These are phyloP conservation scores for Campylomormyrus numenius DNA, from an alignment of 2,113 vertebrate species.

Conservation along the genomic window DNA sequence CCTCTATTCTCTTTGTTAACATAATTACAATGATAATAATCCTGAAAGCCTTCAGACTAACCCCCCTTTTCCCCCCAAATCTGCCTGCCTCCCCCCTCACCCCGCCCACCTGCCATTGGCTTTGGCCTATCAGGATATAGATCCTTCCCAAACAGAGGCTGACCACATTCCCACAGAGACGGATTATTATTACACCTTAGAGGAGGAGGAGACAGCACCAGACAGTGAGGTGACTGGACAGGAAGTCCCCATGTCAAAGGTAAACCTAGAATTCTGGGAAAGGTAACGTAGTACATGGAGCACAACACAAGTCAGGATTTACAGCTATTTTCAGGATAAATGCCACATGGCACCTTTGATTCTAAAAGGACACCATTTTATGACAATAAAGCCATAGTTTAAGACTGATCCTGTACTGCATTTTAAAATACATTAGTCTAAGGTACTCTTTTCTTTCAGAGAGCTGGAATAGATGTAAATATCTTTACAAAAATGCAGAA, in stretches of 20 bases:
- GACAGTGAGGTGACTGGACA: slow-evolving; percentile 60
- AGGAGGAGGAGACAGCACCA: slow-evolving; percentile 46
- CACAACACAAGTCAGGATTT: background rate
- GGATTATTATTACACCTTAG: slow-evolving; percentile 60
- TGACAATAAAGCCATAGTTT: background rate
- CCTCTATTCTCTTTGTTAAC: slow-evolving; percentile 50
- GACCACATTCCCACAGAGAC: slow-evolving; percentile 64
- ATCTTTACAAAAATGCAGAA: background rate
- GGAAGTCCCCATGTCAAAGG: slow-evolving; percentile 50
- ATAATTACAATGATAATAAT: slow-evolving; percentile 35
- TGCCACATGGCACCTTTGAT: background rate
- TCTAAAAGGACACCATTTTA: background rate
- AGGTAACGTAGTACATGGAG: background rate
- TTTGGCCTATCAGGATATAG: slow-evolving; percentile 66
- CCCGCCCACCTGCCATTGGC: slow-evolving; percentile 47
- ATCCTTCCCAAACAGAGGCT: slow-evolving; percentile 61
- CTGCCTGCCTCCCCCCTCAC: slow-evolving; percentile 57
- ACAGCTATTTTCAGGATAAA: background rate
- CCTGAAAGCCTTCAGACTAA: slow-evolving; percentile 53
- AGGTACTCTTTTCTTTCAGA: background rate
- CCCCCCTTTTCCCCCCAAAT: slow-evolving; percentile 55
- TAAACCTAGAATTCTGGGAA: slow-evolving; percentile 36
- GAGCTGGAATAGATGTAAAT: background rate
- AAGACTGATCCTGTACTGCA: background rate
- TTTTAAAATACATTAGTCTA: background rate